These are phyloP conservation scores for Caradrina clavipalpis DNA, from an alignment of 2,888 invertebrate species.

Conservation along the genomic window DNA sequence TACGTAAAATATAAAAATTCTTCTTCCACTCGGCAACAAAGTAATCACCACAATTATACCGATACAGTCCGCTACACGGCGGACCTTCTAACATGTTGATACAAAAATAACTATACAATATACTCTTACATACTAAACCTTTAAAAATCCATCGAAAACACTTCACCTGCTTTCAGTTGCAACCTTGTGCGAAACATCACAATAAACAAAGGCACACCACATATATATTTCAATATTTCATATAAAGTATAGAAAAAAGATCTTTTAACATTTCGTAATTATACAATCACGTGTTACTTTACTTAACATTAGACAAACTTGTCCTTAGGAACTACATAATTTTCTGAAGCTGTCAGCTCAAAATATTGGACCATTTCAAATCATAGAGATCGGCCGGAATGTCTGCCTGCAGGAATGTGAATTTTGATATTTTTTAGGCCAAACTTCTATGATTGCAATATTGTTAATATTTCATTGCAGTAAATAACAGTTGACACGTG, in stretches of 20 bases:
- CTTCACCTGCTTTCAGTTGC: constrained; percentile 61
- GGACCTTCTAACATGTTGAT: constrained; percentile 30
- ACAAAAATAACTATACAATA: constrained; percentile 55
- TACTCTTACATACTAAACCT: constrained; percentile 69
- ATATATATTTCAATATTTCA: constrained; percentile 60
- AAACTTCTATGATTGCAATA: constrained; percentile 24
- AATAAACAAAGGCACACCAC: constrained; percentile 74
- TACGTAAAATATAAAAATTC: constrained; percentile 21
- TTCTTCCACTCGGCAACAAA: constrained; percentile 36
- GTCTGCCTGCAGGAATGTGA: constrained; percentile 49
- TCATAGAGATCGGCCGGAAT: constrained; percentile 49
- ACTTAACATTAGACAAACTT: constrained; percentile 30
- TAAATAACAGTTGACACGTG: constrained; percentile 15
- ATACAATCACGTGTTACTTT: constrained; percentile 26
- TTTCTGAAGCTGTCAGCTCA: constrained; percentile 32
- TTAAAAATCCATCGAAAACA: constrained; percentile 73
- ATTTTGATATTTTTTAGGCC: constrained; percentile 29
- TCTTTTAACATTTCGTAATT: constrained; percentile 55
- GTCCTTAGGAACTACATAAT: constrained; percentile 69
- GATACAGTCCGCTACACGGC: constrained; percentile 14
- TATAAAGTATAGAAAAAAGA: constrained; percentile 68
- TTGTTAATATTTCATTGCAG: not conserved
- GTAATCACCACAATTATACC: constrained; percentile 18
- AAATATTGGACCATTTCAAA: constrained; percentile 46
- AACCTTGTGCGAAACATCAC: constrained; percentile 59